Evolutionary conservation across 1,140 invertebrate genomes (phyloP).

Genomic region (Intoshia linei): DNA sequence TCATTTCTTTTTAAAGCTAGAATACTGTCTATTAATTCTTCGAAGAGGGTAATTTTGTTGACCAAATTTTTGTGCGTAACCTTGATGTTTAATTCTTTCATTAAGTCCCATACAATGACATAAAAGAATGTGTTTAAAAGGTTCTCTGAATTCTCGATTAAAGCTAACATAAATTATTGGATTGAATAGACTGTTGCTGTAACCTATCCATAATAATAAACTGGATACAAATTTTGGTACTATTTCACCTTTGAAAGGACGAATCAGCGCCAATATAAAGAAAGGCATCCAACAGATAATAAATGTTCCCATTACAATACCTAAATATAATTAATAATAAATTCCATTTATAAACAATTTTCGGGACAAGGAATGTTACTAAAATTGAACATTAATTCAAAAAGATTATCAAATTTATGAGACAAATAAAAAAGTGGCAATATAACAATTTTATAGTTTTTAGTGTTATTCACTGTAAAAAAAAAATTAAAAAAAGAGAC

Average conservation of each 20-base stretch:
- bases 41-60: background rate
- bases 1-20: too few species aligned
- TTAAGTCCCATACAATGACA: conserved; percentile 11
- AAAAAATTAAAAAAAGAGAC: too few species aligned
- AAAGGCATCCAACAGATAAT: conserved; percentile 30
- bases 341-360: conserved; percentile 32
- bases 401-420: too few species aligned
- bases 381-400: too few species aligned
- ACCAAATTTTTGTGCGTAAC: conserved; percentile 6
- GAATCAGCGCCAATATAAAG: conserved; percentile 28
- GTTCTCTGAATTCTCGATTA: conserved; percentile 69
- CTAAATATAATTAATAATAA: conserved; percentile 48
- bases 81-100: conserved; percentile 4
- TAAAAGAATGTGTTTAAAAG: conserved; percentile 28
- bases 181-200: conserved; percentile 80
- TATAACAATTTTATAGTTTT: too few species aligned
- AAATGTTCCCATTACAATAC: conserved; percentile 30
- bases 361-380: too few species aligned
- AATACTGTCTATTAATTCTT: too few species aligned
- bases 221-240: too few species aligned
- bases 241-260: conserved; percentile 25
- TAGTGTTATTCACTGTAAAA: too few species aligned
- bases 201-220: conserved; percentile 41
- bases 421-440: too few species aligned
- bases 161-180: conserved; percentile 87